Base-by-base conservation (phyloP, 2,113 vertebrate species). In the Hystrix brachyura region DNA sequence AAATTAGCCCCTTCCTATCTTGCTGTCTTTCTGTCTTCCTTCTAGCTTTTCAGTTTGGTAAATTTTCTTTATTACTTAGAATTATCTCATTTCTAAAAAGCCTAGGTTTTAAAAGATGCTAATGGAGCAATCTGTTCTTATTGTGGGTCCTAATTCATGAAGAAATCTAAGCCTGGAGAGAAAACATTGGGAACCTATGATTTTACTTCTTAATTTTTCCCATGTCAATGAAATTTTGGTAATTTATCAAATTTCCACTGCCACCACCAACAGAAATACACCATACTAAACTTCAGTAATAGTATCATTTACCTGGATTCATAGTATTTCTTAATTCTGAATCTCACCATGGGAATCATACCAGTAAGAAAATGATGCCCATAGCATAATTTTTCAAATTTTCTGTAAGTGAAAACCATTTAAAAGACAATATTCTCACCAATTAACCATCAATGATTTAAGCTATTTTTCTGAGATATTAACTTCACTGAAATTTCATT, bases 401-500 rank as follows among this genome's bases (percentile, higher is more conserved):
- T 82, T 91, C 86, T 69, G 69, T 92, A 57, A 89, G 19, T 67
- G 18, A 17, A 87, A 10, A 2, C 17, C 10, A 90, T 32, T 55
- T 67, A 51, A 64, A 86, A 86, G 4, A 23, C 78, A 86, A 62
- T 67, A 71, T 62, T 67, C 46, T 91, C 2, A 57, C 3, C 23
- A 11, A 64, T 10, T 59, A 81, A 81, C 4, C 29, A 32, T 90
- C 21, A 25, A 78, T 38, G 5, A 53, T 55, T 91, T 90, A 55
- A 87, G 21, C 29, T 79, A 76, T 59, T 86, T 86, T 89, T 60
- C 67, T 74, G 74, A 86, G 72, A 64, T 84, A 5, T 6, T 72
- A 60, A 74, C 8, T 81, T 74, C 46, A 59, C 62, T 38, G 57
- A 90, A 64, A 69, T 55, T 86, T 8, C 43, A 32, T 43, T 76